phyloP scores from a whole-genome alignment of 2,888 invertebrate species.

The Pristionchus japonicus region DNA sequence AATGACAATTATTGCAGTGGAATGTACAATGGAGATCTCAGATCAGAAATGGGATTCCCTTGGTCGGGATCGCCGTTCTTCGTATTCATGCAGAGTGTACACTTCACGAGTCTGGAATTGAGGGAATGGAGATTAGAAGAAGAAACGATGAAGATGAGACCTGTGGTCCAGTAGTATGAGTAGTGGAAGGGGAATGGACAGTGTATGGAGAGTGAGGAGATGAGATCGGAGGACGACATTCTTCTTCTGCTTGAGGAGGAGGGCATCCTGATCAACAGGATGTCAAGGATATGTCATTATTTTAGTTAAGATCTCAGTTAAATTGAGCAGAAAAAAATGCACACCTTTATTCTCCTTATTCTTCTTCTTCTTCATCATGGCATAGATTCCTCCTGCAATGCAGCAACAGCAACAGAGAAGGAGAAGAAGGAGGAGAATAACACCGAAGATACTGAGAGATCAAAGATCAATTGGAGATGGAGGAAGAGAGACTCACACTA shows the following conservation, averaged over 20 bases:
- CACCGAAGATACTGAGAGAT: slow-evolving; percentile 33
- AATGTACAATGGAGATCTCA: not conserved
- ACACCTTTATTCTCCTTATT: not conserved
- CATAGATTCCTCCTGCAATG: not conserved
- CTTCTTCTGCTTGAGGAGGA: not conserved
- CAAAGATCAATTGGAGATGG: not conserved
- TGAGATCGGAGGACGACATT: not conserved
- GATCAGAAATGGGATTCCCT: slow-evolving; percentile 45
- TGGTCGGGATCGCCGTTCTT: slow-evolving; percentile 18
- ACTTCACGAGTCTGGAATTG: slow-evolving; percentile 24
- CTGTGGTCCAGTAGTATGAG: slow-evolving; percentile 6
- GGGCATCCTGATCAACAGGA: not conserved
- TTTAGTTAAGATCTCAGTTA: no score
- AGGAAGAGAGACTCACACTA: slow-evolving; percentile 21
- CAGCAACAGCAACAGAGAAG: slow-evolving; percentile 45
- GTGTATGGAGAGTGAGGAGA: slow-evolving; percentile 17
- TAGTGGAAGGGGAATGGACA: slow-evolving; percentile 33
- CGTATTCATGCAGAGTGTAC: slow-evolving; percentile 19
- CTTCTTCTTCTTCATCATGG: slow-evolving; percentile 15
- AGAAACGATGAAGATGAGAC: not conserved
- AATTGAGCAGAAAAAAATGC: no score
- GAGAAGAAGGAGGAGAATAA: slow-evolving; percentile 11
- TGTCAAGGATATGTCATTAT: not conserved
- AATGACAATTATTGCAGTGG: not conserved
- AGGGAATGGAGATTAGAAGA: not conserved